A percentile compares a stretch with the other conserved stretches of the same genome.
Conservation (phyloP, 2,888 invertebrate species). For the Lasioglossum vierecki region DNA sequence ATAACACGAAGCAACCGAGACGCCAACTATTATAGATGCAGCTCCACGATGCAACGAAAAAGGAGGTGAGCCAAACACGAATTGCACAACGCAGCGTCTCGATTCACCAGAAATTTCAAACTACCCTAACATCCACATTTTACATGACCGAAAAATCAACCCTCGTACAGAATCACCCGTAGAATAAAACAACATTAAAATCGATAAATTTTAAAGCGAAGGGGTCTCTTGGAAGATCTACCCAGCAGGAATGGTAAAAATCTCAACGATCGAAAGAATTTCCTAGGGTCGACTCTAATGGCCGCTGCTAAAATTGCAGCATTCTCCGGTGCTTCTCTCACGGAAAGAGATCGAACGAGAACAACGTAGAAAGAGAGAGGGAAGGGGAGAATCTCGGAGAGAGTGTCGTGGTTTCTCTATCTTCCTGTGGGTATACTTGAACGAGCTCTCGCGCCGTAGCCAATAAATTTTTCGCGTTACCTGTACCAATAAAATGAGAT, state of each 20-base stretch:
- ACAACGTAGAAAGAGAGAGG: background rate
- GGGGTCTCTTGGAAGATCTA: background rate
- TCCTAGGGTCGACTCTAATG: conserved; percentile 31
- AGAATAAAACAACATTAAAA: background rate
- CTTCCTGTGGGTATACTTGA: conserved; percentile 48
- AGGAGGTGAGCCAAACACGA: background rate
- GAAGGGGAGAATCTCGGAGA: background rate
- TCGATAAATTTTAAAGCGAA: background rate
- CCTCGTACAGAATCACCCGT: background rate
- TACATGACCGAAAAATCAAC: background rate
- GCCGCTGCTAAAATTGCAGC: conserved; percentile 44
- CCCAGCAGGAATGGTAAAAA: background rate
- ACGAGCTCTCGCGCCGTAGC: conserved; percentile 60
- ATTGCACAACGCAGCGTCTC: background rate
- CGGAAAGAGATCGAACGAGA: background rate
- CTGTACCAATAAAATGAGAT: conserved; percentile 82
- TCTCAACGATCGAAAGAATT: conserved; percentile 18
- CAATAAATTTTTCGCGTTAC: conserved; percentile 79
- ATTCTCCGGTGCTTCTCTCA: conserved; percentile 2
- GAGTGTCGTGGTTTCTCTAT: conserved; percentile 51
- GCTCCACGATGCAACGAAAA: conserved; percentile 36
- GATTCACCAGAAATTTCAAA: background rate
- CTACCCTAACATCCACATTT: background rate
- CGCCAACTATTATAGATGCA: conserved; percentile 57
- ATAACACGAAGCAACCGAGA: conserved; percentile 55